Base-by-base conservation (phyloP, 1,140 invertebrate species). In the Melitaea cinxia region DNA sequence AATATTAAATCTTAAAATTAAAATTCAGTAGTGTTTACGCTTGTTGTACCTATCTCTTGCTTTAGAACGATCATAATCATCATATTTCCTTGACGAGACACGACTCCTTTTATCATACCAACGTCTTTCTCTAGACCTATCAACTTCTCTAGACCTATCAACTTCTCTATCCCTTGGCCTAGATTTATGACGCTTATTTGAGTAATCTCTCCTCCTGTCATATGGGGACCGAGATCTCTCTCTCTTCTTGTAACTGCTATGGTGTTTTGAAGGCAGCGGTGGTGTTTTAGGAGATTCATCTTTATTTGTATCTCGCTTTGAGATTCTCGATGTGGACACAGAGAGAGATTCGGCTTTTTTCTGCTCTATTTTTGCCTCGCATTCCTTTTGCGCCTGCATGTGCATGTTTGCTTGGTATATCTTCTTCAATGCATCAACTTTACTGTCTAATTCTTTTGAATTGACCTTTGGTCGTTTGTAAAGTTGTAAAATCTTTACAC, bases 401-500 rank as follows among this genome's bases (percentile, higher is more conserved):
- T 86, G 75, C 59, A 87, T 91, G 35, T 92, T 91, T 0, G 90
- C 89, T 80, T 91, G 90, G 64, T 91, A 91, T 6, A 91, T 77
- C 60, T 78, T 83, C 23, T 77, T 78, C n/a, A 90, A 68, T 1
- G 70, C 19, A 33, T 92, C 91, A 0, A 92, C 82, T 77, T 91
- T 91, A 17, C 39, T 70, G 55, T 92, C 90, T 35, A 92, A 68
- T 17, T 88, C 88, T 28, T 92, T 90, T 0, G 92, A 85, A 70
- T 91, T 93, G 60, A 97, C 95, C 91, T 96, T 96, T 6, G 94
- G 91, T 65, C 97, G 92, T 26, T 93, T 94, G 80, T 99, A 99
- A 0, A 99, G 91, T 65, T 95, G 92, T 23, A 99, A 90, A 65
- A 99, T 97, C 19, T 94, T 94, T 30, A 94, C 88, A 72, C 95